Base-by-base conservation (phyloP, 2,888 invertebrate genomes). In the Gymnoscelis rufifasciata region DNA sequence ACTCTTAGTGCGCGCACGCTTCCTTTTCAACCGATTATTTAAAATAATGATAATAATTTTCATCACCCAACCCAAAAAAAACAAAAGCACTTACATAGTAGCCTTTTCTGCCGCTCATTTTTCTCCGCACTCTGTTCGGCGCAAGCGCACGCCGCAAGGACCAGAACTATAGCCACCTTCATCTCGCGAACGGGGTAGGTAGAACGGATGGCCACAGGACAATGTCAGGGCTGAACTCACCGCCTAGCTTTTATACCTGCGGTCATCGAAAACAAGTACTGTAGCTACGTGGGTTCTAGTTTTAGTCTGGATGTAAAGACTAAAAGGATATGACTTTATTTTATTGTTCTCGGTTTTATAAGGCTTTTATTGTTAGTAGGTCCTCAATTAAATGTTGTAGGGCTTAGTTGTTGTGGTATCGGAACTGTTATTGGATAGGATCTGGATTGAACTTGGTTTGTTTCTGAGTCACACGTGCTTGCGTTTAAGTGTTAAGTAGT, bases 191-290 rank as follows among this genome's bases (percentile, higher is more conserved):
- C n/a, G 57, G 56, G 50, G 61, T 57, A 68, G 62, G 66, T 61
- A 3, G 57, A 58, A 57, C 60, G 62, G 65, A 61, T 65, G 58
- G 54, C 60, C 59, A 57, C 55, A 73, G 78, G 75, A 74, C 83
- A 88, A 86, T 88, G 87, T 86, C 87, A 86, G 83, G 87, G 83
- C 67, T 79, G 70, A 66, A 63, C 62, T 64, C 69, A 68, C 61
- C 63, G 60, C 64, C 82, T 82, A 81, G 81, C 84, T 87, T 88
- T 77, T 88, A 87, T 88, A 88, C 70, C 60, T 57, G 67, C 71
- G 65, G 71, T 68, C 68, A 59, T 66, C 59, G 68, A 72, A 78
- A 79, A 83, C 80, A 77, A 74, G 75, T 75, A 72, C 67, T 51
- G 60, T 68, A 63, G 45, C 52, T 68, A 82, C 77, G 86, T 84